Conservation (phyloP, 2,888 invertebrate species). For the Zhuqinia jingwanae region DNA sequence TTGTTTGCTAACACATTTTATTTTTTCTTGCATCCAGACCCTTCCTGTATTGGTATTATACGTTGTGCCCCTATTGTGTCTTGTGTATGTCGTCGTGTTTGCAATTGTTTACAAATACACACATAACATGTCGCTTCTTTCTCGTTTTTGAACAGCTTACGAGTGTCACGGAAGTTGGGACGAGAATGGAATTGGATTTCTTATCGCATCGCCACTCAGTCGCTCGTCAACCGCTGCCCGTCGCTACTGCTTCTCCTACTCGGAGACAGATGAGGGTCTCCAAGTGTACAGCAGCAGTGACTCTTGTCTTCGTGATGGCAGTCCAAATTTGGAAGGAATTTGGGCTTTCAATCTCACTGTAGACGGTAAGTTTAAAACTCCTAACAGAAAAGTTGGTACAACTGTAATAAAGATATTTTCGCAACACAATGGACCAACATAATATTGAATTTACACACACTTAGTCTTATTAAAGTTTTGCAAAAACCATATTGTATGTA, state of each 20-base stretch:
- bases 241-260: slow-evolving; percentile 86
- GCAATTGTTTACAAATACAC: slow-evolving; percentile 25
- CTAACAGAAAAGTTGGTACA: slow-evolving; percentile 38
- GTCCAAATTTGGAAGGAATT: slow-evolving; percentile 83
- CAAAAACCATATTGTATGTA: neutral
- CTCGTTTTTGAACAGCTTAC: slow-evolving; percentile 83
- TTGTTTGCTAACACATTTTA: slow-evolving; percentile 5
- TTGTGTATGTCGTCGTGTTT: no score
- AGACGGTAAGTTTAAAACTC: slow-evolving; percentile 83
- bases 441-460: slow-evolving; percentile 60
- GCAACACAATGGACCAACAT: neutral
- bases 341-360: slow-evolving; percentile 87
- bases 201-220: slow-evolving; percentile 85
- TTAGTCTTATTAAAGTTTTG: no score
- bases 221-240: slow-evolving; percentile 83
- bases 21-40: slow-evolving; percentile 1
- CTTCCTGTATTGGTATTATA: neutral
- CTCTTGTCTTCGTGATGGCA: slow-evolving; percentile 84
- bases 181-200: slow-evolving; percentile 85
- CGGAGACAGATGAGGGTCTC: slow-evolving; percentile 79
- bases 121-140: neutral
- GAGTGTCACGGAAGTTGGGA: slow-evolving; percentile 89
- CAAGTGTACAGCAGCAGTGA: slow-evolving; percentile 80
- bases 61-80: neutral
- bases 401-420: neutral